Conservation (phyloP, 1,140 invertebrate genomes). For the Pachypeltis micranthus region DNA sequence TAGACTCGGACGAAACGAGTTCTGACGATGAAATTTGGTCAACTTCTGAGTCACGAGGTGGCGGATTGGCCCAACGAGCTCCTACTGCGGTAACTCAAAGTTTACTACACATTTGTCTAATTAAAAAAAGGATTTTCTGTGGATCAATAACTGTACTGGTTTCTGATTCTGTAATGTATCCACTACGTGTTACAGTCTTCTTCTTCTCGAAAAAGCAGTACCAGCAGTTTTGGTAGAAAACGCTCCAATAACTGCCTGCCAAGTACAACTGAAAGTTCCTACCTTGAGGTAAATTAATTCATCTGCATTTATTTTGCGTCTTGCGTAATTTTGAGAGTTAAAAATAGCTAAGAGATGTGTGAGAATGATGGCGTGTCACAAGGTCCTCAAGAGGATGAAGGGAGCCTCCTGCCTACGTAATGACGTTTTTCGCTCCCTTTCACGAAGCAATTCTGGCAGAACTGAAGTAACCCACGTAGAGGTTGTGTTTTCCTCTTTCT, state of each 20-base stretch:
- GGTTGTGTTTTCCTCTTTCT: too few species aligned
- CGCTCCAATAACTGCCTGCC: background rate
- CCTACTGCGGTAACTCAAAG: background rate
- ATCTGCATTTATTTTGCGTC: background rate
- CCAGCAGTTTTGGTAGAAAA: slow-evolving; percentile 9
- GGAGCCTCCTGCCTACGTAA: too few species aligned
- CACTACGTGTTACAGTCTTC: background rate
- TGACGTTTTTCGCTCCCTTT: too few species aligned
- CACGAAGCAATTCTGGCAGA: too few species aligned
- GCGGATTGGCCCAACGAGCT: slow-evolving; percentile 9
- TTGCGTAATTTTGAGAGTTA: too few species aligned
- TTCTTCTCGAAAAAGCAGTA: slow-evolving; percentile 9
- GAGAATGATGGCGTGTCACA: too few species aligned
- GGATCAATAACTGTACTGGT: too few species aligned
- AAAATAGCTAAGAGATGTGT: too few species aligned
- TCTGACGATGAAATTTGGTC: slow-evolving; percentile 42
- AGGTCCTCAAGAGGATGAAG: too few species aligned
- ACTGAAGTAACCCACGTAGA: too few species aligned
- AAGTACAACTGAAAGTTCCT: slow-evolving; percentile 13
- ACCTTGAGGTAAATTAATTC: slow-evolving; percentile 20
- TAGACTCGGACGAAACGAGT: slow-evolving; percentile 45
- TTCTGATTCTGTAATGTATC: too few species aligned
- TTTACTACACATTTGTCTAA: background rate
- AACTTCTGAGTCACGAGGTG: slow-evolving; percentile 17
- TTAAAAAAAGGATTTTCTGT: too few species aligned